These are phyloP conservation scores for Priocnemis perturbator DNA, from an alignment of 2,888 invertebrate species.

Conservation along the genomic window DNA sequence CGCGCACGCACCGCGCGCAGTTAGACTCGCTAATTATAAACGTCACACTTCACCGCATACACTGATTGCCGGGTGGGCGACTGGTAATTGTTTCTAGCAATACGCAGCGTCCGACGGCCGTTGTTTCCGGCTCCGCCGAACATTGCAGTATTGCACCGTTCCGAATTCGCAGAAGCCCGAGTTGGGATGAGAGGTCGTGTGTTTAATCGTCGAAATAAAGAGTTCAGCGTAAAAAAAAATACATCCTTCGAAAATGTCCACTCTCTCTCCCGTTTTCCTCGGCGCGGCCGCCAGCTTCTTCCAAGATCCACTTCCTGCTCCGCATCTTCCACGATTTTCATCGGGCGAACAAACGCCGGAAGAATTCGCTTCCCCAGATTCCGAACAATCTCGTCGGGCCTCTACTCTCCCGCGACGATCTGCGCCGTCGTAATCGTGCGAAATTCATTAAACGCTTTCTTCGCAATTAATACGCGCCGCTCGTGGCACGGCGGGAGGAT, in stretches of 20 bases:
- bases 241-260: too few species aligned
- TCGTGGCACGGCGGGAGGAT: not conserved
- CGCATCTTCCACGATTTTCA: too few species aligned
- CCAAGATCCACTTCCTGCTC: too few species aligned
- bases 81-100: slow-evolving; percentile 38
- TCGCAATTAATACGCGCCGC: not conserved
- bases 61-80: slow-evolving; percentile 23
- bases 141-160: slow-evolving; percentile 20
- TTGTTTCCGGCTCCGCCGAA: slow-evolving; percentile 22
- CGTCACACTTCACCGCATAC: slow-evolving; percentile 34
- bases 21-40: slow-evolving; percentile 47
- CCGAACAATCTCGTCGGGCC: not conserved
- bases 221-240: too few species aligned
- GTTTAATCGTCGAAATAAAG: too few species aligned
- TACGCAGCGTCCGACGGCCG: slow-evolving; percentile 10
- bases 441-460: slow-evolving; percentile 5
- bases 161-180: slow-evolving; percentile 5
- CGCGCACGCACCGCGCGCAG: slow-evolving; percentile 21
- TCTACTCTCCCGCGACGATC: not conserved
- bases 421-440: not conserved
- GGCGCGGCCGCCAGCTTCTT: too few species aligned
- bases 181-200: too few species aligned
- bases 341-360: too few species aligned
- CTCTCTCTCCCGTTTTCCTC: too few species aligned
- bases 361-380: too few species aligned